Conservation (phyloP, 2,113 vertebrate genomes). For the Microtus pennsylvanicus region DNA sequence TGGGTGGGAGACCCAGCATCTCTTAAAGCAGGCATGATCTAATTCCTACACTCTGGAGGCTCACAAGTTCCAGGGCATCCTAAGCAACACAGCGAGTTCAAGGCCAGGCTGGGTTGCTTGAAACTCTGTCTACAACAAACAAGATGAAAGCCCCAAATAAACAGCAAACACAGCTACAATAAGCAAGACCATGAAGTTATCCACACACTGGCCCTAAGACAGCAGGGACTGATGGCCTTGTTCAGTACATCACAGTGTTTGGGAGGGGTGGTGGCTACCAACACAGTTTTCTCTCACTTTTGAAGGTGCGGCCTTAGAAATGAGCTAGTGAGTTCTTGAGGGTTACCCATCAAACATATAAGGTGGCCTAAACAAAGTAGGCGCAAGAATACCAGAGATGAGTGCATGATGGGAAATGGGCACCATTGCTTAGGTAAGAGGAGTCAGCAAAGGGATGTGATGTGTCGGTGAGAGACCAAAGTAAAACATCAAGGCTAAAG, state of each 20-base stretch:
- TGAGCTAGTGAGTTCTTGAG: not conserved
- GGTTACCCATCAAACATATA: not conserved
- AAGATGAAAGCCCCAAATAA: not conserved
- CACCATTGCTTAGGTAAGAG: not conserved
- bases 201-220: not conserved
- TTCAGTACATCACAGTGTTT: not conserved
- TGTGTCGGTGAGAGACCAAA: not conserved
- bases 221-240: not conserved
- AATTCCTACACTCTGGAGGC: not conserved
- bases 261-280: not conserved
- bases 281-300: not conserved
- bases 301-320: not conserved
- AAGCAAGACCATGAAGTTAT: not conserved
- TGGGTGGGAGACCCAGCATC: not conserved
- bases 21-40: not conserved
- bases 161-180: not conserved
- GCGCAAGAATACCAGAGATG: too few species aligned
- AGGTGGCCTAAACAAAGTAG: not conserved
- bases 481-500: too few species aligned
- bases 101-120: not conserved
- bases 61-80: not conserved
- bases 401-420: not conserved
- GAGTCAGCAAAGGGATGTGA: not conserved
- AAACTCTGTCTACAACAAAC: not conserved
- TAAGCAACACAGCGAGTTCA: not conserved